Evolutionary conservation across 2,888 invertebrate species (phyloP), one percentile per base, ranked within the genome.

Genomic region (Nowickia ferox): DNA sequence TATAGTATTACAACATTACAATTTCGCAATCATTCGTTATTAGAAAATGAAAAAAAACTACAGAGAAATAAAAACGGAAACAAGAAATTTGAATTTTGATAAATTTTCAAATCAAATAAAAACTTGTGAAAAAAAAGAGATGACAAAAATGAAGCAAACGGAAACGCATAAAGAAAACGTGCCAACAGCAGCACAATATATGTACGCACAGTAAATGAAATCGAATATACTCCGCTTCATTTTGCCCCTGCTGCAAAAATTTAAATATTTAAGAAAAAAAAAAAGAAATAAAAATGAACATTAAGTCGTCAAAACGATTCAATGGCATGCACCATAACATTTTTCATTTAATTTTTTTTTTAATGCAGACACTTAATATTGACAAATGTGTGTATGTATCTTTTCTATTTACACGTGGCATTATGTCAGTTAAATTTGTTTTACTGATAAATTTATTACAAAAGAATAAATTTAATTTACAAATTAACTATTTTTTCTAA

Each of bases 21-120:
- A 44, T 66, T 69, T 74, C 40, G 38, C 77, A 78, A 66, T 68
- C 66, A 78, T 77, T 51, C 48, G 30, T 42, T 1, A 19, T 38
- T 22, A 22, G 44, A 17, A 42, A 69, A 53, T 30, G 30, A 22
- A 8, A 42, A 19, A 15, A 19, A 17, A 72, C 48, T 38, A 30
- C 53, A 22, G 9, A 75, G 61, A 59, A 76, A 78, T 61, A 48
- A 72, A 72, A 86, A 68, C 86, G 86, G 86, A 86, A 86, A 86
- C 83, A 80, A 86, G 83, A 86, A 86, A 86, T 86, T 86, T 86
- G 79, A 86, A 86, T 86, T 86, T 86, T 83, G 86, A 86, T 83
- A 86, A 86, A 86, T 86, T 86, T 86, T 80, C 71, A 83, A 83
- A 86, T 83, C 76, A 79, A 86, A 86, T 83, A 83, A 86, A 61